These are phyloP conservation scores for Parus major DNA, from an alignment of 2,113 vertebrate species.

Conservation along the genomic window DNA sequence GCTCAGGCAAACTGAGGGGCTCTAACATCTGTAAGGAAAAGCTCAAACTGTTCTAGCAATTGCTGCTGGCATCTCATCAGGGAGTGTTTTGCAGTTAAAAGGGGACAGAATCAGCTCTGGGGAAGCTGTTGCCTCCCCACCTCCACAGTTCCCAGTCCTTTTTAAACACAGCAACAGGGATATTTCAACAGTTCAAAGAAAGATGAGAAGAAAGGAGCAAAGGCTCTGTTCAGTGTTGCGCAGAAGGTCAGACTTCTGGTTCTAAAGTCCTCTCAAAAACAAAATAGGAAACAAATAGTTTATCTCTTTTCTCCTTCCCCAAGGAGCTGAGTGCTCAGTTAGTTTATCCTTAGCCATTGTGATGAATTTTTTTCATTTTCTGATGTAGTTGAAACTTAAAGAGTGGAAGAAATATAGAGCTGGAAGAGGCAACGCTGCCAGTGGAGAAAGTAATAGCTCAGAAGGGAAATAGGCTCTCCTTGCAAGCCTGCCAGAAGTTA, in stretches of 20 bases:
- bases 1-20: neutral
- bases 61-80: neutral
- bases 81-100: neutral
- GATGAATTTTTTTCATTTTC: neutral
- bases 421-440: neutral
- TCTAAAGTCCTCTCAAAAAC: neutral
- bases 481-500: neutral
- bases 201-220: neutral
- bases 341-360: neutral
- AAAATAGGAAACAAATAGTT: neutral
- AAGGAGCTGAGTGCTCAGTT: neutral
- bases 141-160: rapidly evolving
- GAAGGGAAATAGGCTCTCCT: neutral
- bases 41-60: neutral
- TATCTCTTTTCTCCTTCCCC: neutral
- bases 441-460: neutral
- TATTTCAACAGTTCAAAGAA: neutral
- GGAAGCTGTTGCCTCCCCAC: neutral
- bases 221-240: neutral
- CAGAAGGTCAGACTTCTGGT: neutral
- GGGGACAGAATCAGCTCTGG: neutral
- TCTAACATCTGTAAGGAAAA: neutral
- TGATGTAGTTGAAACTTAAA: neutral
- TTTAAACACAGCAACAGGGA: neutral
- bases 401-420: conserved; percentile 1